Conservation (phyloP, 1,140 invertebrate species). For the Amyelois transitella region DNA sequence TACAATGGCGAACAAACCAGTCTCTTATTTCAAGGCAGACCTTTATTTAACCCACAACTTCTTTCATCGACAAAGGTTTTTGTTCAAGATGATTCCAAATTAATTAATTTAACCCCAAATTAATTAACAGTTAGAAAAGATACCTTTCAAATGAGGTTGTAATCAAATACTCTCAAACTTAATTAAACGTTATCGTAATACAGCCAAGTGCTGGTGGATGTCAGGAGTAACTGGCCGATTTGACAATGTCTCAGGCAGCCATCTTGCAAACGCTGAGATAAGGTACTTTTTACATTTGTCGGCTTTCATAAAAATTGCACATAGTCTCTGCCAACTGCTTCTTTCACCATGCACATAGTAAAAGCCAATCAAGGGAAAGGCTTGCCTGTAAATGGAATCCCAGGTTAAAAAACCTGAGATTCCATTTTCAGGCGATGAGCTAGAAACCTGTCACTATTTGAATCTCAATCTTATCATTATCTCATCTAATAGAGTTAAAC, state of each 20-base stretch:
- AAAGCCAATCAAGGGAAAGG: too few relatives aligned
- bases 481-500: too few relatives aligned
- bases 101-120: neutral
- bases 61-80: neutral
- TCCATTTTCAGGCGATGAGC: too few relatives aligned
- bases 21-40: too few relatives aligned
- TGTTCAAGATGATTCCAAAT: neutral
- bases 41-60: neutral
- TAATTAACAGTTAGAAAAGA: neutral
- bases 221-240: constrained; percentile 26
- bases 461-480: too few relatives aligned
- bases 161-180: constrained; percentile 8
- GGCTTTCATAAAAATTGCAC: too few relatives aligned
- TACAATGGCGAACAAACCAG: too few relatives aligned
- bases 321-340: too few relatives aligned
- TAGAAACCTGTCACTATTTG: too few relatives aligned
- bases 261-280: constrained; percentile 17
- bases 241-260: constrained; percentile 24
- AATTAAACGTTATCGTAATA: constrained; percentile 20
- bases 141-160: neutral
- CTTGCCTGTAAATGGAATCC: too few relatives aligned
- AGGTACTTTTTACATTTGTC: neutral
- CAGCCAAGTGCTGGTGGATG: constrained; percentile 12
- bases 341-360: too few relatives aligned
- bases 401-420: too few relatives aligned